phyloP scores from a whole-genome alignment of 2,888 invertebrate genomes.

The Crossocerus cetratus region DNA sequence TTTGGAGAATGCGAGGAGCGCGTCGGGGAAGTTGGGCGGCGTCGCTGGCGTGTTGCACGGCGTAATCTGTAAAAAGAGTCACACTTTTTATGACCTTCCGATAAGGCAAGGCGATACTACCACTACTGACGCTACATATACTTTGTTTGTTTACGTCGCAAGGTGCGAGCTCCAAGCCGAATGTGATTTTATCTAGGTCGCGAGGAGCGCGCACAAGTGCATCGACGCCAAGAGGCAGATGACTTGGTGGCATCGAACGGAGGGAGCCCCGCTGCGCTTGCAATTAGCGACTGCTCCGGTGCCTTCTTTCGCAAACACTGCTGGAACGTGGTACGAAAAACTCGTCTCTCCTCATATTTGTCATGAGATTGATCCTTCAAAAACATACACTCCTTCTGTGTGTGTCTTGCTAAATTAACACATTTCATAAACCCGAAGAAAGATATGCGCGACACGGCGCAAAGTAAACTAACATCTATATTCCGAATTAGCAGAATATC shows the following conservation, averaged over 20 bases:
- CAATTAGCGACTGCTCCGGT: conserved; percentile 16
- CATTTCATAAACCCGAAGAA: background rate
- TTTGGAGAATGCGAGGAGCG: conserved; percentile 91
- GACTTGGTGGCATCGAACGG: conserved; percentile 26
- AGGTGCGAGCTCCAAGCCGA: conserved; percentile 20
- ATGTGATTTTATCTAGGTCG: conserved; percentile 38
- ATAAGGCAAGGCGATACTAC: background rate
- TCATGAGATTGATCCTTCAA: no score
- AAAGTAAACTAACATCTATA: no score
- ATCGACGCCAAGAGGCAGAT: conserved; percentile 17
- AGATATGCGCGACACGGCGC: background rate
- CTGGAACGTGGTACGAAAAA: background rate
- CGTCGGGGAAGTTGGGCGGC: conserved; percentile 95
- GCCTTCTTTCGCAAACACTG: conserved; percentile 1
- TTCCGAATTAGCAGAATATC: no score
- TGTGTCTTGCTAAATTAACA: no score
- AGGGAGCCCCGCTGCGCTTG: conserved; percentile 29
- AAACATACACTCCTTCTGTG: no score
- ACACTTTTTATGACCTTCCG: conserved; percentile 14
- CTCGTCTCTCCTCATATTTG: no score
- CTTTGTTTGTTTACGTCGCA: conserved; percentile 33
- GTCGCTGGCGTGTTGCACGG: conserved; percentile 97
- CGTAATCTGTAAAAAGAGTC: conserved; percentile 83
- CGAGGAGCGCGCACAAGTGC: conserved; percentile 30
- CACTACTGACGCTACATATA: background rate